These are phyloP conservation scores for Eidolon dupreanum DNA, from an alignment of 2,797 vertebrate genomes.

Conservation along the genomic window DNA sequence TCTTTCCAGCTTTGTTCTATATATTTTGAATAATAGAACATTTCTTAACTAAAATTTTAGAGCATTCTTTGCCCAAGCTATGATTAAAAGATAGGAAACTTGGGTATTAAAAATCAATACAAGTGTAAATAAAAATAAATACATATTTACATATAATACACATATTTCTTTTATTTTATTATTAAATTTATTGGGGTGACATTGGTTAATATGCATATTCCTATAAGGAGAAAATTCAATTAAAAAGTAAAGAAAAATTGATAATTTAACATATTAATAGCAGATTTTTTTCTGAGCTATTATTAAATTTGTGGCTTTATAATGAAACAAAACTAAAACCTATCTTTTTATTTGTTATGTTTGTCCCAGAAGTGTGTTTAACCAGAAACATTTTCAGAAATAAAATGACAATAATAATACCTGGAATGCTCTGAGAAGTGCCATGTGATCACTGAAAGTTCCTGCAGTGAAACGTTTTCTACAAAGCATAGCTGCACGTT, in stretches of 20 bases:
- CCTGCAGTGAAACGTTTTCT: constrained; percentile 92
- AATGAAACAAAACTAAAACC: constrained; percentile 57
- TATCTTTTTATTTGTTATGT: not conserved
- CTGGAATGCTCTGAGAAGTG: constrained; percentile 96
- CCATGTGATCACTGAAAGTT: constrained; percentile 98
- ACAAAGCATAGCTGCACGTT: constrained; percentile 91
- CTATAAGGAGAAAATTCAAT: constrained; percentile 10
- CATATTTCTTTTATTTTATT: not conserved
- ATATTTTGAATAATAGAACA: not conserved
- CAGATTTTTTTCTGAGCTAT: constrained; percentile 6
- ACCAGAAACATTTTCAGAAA: constrained; percentile 40
- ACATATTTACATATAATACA: not conserved
- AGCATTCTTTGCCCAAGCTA: not conserved
- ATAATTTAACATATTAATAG: constrained; percentile 43
- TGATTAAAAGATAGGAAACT: not conserved
- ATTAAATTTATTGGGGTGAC: too few relatives aligned
- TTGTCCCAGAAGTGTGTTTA: constrained; percentile 24
- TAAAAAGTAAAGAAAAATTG: not conserved
- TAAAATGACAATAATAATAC: constrained; percentile 81
- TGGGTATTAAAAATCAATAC: not conserved
- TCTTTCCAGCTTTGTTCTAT: not conserved
- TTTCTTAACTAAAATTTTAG: constrained; percentile 48
- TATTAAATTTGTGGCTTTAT: constrained; percentile 43
- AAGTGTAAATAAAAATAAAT: not conserved
- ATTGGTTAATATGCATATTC: not conserved